Evolutionary conservation across 2,888 invertebrate genomes (phyloP).

Genomic region (Sepiola atlantica): DNA sequence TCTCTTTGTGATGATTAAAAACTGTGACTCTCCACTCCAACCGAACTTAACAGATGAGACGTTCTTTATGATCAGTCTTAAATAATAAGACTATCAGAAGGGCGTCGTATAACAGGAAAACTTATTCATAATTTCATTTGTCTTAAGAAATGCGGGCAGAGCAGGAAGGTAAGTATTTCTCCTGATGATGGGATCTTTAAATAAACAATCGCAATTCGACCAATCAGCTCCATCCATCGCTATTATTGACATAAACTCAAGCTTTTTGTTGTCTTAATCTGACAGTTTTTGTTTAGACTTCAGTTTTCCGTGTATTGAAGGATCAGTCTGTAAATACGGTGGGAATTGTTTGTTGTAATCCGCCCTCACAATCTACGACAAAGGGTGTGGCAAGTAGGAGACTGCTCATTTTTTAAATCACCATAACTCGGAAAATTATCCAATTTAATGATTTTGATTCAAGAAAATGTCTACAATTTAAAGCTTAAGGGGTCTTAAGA

Average conservation of each 20-base stretch:
- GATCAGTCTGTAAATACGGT: not conserved
- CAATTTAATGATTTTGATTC: no score
- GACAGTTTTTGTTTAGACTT: not conserved
- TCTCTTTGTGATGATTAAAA: not conserved
- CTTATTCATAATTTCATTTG: not conserved
- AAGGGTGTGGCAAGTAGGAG: no score
- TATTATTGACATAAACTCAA: not conserved
- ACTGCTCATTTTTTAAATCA: no score
- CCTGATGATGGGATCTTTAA: not conserved
- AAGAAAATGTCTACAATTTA: no score
- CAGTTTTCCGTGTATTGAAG: not conserved
- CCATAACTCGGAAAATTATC: no score
- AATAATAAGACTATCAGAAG: not conserved
- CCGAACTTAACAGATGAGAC: not conserved
- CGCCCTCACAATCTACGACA: no score
- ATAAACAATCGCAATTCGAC: not conserved
- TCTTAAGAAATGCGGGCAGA: not conserved
- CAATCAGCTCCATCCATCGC: not conserved
- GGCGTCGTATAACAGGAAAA: not conserved
- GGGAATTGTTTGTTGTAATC: not conserved
- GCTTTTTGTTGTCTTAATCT: not conserved
- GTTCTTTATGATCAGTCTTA: not conserved
- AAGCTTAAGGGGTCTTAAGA: no score
- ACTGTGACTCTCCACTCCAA: not conserved
- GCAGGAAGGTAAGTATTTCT: not conserved